A percentile compares a stretch with the other conserved stretches of the same genome.
phyloP scores from a whole-genome alignment of 2,888 invertebrate species.

The Coelopa pilipes region DNA sequence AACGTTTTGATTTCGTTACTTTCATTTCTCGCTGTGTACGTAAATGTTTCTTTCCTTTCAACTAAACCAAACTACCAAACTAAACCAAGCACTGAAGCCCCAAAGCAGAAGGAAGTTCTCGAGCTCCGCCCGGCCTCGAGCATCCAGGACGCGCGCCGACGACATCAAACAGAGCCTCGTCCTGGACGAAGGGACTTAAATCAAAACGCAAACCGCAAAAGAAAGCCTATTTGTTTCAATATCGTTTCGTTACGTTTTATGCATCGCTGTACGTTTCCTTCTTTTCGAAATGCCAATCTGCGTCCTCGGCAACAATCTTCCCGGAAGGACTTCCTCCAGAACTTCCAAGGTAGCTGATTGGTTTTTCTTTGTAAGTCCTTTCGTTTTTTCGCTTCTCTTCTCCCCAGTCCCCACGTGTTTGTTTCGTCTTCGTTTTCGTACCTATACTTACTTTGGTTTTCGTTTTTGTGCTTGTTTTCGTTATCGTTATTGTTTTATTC shows the following conservation, averaged over 20 bases:
- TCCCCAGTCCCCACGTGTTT: background rate
- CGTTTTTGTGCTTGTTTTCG: too few species aligned
- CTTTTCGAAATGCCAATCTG: constrained; percentile 45
- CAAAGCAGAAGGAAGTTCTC: too few species aligned
- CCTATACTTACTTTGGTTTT: background rate
- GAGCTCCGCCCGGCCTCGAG: too few species aligned
- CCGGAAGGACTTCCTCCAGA: constrained; percentile 45
- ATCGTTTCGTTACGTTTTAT: background rate
- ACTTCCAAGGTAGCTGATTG: constrained; percentile 58
- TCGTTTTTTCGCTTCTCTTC: constrained; percentile 45
- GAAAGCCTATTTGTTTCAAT: background rate
- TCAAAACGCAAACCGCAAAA: constrained; percentile 4
- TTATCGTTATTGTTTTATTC: too few species aligned
- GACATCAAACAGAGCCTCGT: too few species aligned
- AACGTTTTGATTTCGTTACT: background rate
- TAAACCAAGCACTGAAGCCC: background rate
- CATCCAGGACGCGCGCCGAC: too few species aligned
- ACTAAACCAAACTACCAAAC: constrained; percentile 26
- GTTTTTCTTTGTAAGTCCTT: constrained; percentile 64
- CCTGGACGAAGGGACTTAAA: background rate
- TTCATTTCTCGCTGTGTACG: background rate
- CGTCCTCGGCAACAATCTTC: constrained; percentile 48
- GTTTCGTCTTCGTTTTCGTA: background rate
- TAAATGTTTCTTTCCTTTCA: constrained; percentile 1
- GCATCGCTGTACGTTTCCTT: constrained; percentile 9